Conservation (phyloP, 2,888 invertebrate genomes). For the Diarsia rubi region DNA sequence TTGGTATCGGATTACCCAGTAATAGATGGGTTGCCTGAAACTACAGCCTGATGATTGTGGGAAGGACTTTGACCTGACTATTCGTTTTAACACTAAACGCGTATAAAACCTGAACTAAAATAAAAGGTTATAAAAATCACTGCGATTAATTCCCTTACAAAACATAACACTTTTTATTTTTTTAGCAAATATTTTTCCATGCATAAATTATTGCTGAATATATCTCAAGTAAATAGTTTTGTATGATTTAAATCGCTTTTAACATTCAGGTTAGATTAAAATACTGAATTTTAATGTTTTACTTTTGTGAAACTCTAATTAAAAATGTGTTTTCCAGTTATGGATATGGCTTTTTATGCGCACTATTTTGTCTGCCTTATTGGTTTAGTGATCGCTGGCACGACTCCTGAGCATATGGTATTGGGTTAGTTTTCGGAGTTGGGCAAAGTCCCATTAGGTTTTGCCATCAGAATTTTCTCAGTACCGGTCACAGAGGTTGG, state of each 20-base stretch:
- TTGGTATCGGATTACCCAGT: too few species aligned
- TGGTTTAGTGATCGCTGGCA: not conserved
- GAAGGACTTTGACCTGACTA: too few species aligned
- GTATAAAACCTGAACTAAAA: not conserved
- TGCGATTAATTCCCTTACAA: not conserved
- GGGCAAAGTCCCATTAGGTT: not conserved
- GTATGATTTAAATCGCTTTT: conserved; percentile 18
- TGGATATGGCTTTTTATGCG: not conserved
- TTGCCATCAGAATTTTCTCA: not conserved
- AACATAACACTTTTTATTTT: not conserved
- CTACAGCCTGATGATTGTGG: too few species aligned
- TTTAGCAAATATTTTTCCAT: not conserved
- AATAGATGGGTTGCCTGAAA: too few species aligned
- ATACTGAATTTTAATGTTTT: conserved; percentile 7
- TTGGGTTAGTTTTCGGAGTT: not conserved
- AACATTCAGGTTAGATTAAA: not conserved
- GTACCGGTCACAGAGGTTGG: not conserved
- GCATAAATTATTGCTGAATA: conserved; percentile 1
- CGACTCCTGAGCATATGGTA: not conserved
- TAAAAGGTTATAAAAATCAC: not conserved
- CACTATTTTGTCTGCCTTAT: not conserved
- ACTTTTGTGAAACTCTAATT: not conserved
- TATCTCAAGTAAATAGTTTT: conserved; percentile 10
- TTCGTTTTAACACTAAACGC: too few species aligned
- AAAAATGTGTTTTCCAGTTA: not conserved